Conservation (phyloP, 37 sponge, comb jelly and placozoan genomes). For the Corticium candelabrum region DNA sequence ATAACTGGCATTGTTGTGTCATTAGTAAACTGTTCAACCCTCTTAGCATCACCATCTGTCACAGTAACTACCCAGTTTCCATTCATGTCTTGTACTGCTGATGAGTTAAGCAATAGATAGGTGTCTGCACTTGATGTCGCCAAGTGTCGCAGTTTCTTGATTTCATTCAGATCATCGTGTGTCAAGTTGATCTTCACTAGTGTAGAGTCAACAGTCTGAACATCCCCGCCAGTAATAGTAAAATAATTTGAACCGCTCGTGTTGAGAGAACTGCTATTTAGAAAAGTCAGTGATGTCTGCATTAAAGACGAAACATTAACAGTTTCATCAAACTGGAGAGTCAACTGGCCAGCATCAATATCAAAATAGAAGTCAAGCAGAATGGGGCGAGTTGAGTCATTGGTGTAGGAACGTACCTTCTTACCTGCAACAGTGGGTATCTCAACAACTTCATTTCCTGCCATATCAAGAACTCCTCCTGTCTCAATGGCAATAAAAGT, state of each 20-base stretch:
- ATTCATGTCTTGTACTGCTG: conserved; percentile 62
- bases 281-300: neutral
- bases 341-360: conserved; percentile 24
- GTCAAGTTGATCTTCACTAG: conserved; percentile 34
- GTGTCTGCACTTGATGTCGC: conserved; percentile 52
- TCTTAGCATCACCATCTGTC: conserved; percentile 21
- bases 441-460: conserved; percentile 36
- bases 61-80: conserved; percentile 46
- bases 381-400: conserved; percentile 49
- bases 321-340: conserved; percentile 68
- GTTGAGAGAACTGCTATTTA: conserved; percentile 8
- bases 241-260: conserved; percentile 12
- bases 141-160: conserved; percentile 56
- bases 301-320: conserved; percentile 35
- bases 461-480: conserved; percentile 47
- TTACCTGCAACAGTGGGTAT: conserved; percentile 15
- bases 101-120: conserved; percentile 26
- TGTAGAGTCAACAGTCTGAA: conserved; percentile 45
- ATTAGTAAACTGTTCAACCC: conserved; percentile 14
- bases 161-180: conserved; percentile 65
- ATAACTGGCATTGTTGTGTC: conserved; percentile 51
- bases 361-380: conserved; percentile 45
- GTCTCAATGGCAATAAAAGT: conserved; percentile 43
- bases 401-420: neutral
- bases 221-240: conserved; percentile 52